These are phyloP conservation scores for Rousettus leschenaultii DNA, from an alignment of 2,113 vertebrate genomes.

Conservation along the genomic window DNA sequence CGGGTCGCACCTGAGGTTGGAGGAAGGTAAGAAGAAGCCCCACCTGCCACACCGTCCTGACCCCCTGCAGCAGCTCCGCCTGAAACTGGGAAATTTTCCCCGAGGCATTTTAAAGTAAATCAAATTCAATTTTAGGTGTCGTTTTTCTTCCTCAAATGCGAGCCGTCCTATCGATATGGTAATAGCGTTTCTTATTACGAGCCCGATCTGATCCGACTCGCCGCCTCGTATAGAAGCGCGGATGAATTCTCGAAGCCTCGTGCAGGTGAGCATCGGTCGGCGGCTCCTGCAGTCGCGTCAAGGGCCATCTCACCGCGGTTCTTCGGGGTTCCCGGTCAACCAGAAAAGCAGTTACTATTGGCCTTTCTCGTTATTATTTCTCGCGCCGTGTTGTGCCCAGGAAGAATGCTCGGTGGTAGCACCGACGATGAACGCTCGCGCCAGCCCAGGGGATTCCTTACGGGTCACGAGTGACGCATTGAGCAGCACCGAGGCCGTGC, in stretches of 20 bases:
- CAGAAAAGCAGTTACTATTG: background rate
- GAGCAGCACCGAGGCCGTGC: conserved; percentile 76
- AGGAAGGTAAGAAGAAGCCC: rapidly evolving
- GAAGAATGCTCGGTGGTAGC: conserved; percentile 49
- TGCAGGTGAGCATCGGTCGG: rapidly evolving
- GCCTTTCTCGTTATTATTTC: background rate
- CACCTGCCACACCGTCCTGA: rapidly evolving
- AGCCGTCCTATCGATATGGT: background rate
- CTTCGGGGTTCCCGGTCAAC: too few relatives aligned
- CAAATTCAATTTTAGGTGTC: too few relatives aligned
- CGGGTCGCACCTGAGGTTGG: rapidly evolving
- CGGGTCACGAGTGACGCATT: conserved; percentile 83
- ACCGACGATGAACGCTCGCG: conserved; percentile 53
- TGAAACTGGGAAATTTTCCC: background rate
- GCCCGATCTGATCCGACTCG: background rate
- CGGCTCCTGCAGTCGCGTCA: too few relatives aligned
- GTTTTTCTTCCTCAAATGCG: background rate
- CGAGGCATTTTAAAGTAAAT: rapidly evolving
- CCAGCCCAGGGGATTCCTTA: conserved; percentile 73
- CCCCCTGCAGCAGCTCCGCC: rapidly evolving
- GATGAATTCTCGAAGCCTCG: background rate
- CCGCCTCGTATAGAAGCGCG: background rate
- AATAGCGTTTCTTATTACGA: background rate
- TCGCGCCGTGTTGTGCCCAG: background rate
- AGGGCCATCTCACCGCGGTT: too few relatives aligned